Evolutionary conservation across 1,140 invertebrate genomes (phyloP).

Genomic region (Venustaconcha ellipsiformis): DNA sequence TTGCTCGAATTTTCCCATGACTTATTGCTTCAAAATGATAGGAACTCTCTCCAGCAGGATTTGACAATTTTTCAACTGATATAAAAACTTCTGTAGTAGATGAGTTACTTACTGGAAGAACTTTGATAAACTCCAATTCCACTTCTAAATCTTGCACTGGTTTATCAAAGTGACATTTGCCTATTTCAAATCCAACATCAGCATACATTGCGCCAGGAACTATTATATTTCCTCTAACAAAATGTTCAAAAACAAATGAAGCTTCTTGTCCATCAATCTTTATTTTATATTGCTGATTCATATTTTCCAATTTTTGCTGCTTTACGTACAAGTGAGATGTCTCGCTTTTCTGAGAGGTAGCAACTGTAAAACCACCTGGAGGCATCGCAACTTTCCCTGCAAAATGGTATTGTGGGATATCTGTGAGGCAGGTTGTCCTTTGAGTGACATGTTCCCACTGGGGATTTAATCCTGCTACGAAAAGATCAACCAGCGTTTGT

Average conservation of each 20-base stretch:
- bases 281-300: not conserved
- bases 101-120: not conserved
- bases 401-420: conserved; percentile 13
- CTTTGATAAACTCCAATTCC: conserved; percentile 16
- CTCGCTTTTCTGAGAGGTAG: not conserved
- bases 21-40: not conserved
- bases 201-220: conserved; percentile 29
- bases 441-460: conserved; percentile 28
- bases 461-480: conserved; percentile 28
- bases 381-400: not conserved
- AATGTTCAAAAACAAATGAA: conserved; percentile 27
- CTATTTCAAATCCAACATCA: conserved; percentile 28
- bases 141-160: not conserved
- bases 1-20: conserved; percentile 8
- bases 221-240: conserved; percentile 12
- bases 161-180: not conserved
- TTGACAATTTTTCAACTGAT: not conserved
- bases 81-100: not conserved
- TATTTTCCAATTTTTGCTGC: not conserved
- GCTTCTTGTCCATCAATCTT: conserved; percentile 10
- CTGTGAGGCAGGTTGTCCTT: not conserved
- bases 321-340: conserved; percentile 4
- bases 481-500: conserved; percentile 21
- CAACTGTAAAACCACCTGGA: too few species aligned
- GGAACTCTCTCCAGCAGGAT: not conserved